Conservation (phyloP, 2,888 invertebrate species). For the Coleophora deauratella region DNA sequence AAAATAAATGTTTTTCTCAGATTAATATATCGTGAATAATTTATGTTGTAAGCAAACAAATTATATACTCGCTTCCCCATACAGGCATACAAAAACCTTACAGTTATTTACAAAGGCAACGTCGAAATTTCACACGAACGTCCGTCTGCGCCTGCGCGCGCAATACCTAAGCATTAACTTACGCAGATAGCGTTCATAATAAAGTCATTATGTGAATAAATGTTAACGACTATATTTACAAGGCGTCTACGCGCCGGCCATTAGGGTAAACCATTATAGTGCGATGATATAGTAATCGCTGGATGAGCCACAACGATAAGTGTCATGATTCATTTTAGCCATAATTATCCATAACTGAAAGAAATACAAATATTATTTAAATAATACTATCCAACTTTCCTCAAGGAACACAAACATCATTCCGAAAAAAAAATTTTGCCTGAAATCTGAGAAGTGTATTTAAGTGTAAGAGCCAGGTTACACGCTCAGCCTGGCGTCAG, state of each 20-base stretch:
- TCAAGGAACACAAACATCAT: no score
- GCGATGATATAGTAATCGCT: conserved; percentile 13
- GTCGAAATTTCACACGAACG: conserved; percentile 13
- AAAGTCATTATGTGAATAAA: conserved; percentile 64
- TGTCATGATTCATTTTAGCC: background rate
- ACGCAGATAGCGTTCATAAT: conserved; percentile 45
- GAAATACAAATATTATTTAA: background rate
- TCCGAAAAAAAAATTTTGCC: no score
- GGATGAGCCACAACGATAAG: conserved; percentile 9
- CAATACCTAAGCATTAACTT: conserved; percentile 23
- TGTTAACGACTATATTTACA: conserved; percentile 61
- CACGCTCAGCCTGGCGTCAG: no score
- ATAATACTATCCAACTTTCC: background rate
- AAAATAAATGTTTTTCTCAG: no score
- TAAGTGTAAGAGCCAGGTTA: no score
- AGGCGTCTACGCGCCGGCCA: conserved; percentile 49
- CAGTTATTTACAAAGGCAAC: background rate
- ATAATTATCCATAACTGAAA: background rate
- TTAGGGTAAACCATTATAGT: conserved; percentile 42
- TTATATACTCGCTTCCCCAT: background rate
- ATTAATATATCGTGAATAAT: no score
- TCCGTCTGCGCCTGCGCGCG: conserved; percentile 11
- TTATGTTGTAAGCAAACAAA: no score
- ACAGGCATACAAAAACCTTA: background rate
- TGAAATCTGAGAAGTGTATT: no score